Conservation (phyloP, 2,797 vertebrate species). For the Bucorvus abyssinicus region DNA sequence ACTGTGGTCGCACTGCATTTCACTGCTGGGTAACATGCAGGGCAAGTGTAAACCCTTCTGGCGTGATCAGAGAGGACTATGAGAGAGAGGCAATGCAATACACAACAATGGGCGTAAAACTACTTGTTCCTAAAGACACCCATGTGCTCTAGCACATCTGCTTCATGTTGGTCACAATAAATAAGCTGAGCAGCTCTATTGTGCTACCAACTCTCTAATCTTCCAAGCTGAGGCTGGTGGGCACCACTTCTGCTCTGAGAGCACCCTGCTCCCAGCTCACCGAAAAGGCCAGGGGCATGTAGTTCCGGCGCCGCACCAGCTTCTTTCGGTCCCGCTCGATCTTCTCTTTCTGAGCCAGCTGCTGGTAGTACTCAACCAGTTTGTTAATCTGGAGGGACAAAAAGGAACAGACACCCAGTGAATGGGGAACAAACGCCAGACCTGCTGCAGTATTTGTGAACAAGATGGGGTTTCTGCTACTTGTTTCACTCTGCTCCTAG, state of each 20-base stretch:
- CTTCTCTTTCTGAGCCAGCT: slow-evolving; percentile 96
- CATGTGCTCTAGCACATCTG: background rate
- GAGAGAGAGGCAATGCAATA: background rate
- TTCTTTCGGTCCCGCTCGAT: slow-evolving; percentile 97
- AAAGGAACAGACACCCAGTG: background rate
- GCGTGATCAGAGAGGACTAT: background rate
- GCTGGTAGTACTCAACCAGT: slow-evolving; percentile 97
- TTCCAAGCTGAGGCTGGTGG: background rate
- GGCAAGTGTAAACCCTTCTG: background rate
- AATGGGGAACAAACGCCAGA: background rate
- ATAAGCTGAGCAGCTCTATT: background rate
- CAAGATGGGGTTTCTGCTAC: background rate
- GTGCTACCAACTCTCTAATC: background rate
- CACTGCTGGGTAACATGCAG: background rate
- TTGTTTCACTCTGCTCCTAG: background rate
- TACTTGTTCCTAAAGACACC: background rate
- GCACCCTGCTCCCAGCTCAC: slow-evolving; percentile 74
- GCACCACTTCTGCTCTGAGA: background rate
- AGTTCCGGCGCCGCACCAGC: slow-evolving; percentile 91
- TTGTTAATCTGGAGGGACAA: slow-evolving; percentile 88
- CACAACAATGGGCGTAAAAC: background rate
- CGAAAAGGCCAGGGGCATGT: slow-evolving; percentile 96
- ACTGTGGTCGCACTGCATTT: background rate
- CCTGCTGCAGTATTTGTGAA: background rate
- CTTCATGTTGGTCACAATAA: background rate